phyloP scores from a whole-genome alignment of 2,113 vertebrate species.

The Aix galericulata region DNA sequence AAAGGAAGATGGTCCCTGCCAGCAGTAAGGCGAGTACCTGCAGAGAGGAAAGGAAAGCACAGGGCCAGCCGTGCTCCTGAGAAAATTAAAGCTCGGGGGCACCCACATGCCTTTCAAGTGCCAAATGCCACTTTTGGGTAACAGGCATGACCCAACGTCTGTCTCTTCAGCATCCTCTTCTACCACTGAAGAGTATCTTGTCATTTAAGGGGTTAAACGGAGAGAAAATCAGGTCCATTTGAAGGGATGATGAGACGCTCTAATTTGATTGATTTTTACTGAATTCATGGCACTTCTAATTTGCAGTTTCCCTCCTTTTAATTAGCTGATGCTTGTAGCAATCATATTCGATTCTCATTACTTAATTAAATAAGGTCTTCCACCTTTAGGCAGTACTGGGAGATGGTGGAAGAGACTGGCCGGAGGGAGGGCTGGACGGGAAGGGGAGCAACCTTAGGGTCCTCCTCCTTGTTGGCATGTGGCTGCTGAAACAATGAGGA shows the following conservation, averaged over 20 bases:
- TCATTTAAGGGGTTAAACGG: not conserved
- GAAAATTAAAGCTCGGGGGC: not conserved
- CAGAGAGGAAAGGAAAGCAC: not conserved
- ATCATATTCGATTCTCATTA: constrained; percentile 64
- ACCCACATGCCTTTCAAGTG: not conserved
- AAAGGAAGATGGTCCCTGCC: not conserved
- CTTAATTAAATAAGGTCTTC: constrained; percentile 51
- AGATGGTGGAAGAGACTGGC: not conserved
- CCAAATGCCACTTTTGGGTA: not conserved
- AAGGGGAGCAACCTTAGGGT: not conserved
- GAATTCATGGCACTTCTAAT: constrained; percentile 49
- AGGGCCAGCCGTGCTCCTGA: fast-evolving
- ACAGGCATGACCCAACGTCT: fast-evolving
- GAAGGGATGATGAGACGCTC: not conserved
- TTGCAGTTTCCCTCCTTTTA: constrained; percentile 62
- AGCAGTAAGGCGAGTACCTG: not conserved
- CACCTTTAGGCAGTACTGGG: constrained; percentile 12
- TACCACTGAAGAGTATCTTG: fast-evolving
- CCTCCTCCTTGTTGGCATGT: fast-evolving
- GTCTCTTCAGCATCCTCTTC: not conserved
- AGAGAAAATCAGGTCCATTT: not conserved
- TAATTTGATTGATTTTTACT: constrained; percentile 62
- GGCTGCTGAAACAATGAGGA: fast-evolving
- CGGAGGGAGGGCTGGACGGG: not conserved
- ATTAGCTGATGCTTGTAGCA: constrained; percentile 63